A percentile compares a stretch with the other conserved stretches of the same genome.
These are phyloP conservation scores for Pissodes strobi DNA, from an alignment of 1,140 invertebrate species.

Conservation along the genomic window DNA sequence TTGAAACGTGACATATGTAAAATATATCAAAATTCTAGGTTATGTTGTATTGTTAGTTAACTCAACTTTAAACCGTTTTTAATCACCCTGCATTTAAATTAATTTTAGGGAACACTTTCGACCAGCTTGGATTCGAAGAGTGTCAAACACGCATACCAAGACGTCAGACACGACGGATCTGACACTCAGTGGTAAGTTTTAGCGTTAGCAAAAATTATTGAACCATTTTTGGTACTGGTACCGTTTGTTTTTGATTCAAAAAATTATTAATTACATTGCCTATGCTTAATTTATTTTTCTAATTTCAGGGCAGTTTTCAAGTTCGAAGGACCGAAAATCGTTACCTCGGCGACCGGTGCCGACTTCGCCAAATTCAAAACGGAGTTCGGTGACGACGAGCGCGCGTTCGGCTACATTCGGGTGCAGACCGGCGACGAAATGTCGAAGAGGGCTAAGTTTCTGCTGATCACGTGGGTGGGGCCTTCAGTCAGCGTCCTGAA, in stretches of 20 bases:
- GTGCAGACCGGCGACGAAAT: slow-evolving; percentile 78
- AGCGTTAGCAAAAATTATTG: too few species aligned
- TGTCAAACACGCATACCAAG: slow-evolving; percentile 69
- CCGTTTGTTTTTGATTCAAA: neutral
- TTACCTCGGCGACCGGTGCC: slow-evolving; percentile 66
- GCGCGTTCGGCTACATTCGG: slow-evolving; percentile 74
- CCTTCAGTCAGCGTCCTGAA: slow-evolving; percentile 72
- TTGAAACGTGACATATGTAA: too few species aligned
- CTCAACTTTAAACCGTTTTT: neutral
- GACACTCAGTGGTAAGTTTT: slow-evolving; percentile 67
- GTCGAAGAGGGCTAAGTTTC: slow-evolving; percentile 79
- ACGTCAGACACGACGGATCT: slow-evolving; percentile 66
- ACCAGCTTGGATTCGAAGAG: slow-evolving; percentile 54
- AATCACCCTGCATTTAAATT: too few species aligned
- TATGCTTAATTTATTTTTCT: slow-evolving; percentile 42
- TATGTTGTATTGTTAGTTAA: neutral
- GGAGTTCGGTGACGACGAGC: slow-evolving; percentile 71
- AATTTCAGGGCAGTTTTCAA: slow-evolving; percentile 69
- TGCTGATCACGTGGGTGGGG: slow-evolving; percentile 78
- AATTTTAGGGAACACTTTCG: slow-evolving; percentile 35
- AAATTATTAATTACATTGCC: neutral
- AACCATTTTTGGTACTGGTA: too few species aligned
- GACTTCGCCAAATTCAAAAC: slow-evolving; percentile 70
- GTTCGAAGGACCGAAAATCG: slow-evolving; percentile 69
- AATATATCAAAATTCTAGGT: too few species aligned